These are phyloP conservation scores for Latheticus oryzae DNA, from an alignment of 2,888 invertebrate species.

Conservation along the genomic window DNA sequence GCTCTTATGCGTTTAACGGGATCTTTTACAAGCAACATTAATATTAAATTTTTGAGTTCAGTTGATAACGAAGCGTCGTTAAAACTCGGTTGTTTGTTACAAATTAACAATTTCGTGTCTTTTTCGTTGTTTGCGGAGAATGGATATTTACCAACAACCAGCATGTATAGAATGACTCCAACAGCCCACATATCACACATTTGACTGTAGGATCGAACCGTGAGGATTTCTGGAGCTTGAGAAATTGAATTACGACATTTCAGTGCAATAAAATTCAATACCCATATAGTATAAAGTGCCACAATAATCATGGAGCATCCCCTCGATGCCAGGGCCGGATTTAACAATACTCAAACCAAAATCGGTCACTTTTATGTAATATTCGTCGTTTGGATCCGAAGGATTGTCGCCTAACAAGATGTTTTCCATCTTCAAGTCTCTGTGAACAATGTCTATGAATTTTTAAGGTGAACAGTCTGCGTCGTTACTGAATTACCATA, in stretches of 20 bases:
- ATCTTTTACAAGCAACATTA: conserved; percentile 66
- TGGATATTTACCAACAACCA: conserved; percentile 64
- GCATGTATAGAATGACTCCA: conserved; percentile 69
- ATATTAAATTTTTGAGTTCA: conserved; percentile 65
- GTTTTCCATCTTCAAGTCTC: conserved; percentile 67
- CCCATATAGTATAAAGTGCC: conserved; percentile 71
- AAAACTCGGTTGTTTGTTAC: conserved; percentile 56
- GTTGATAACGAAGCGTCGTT: conserved; percentile 37
- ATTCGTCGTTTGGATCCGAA: conserved; percentile 63
- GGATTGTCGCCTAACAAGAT: conserved; percentile 67
- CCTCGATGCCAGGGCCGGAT: conserved; percentile 66
- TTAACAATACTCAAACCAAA: conserved; percentile 69
- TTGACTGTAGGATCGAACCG: conserved; percentile 68
- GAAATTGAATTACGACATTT: conserved; percentile 38
- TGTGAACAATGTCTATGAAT: conserved; percentile 65
- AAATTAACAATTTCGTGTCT: conserved; percentile 58
- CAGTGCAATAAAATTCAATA: conserved; percentile 48
- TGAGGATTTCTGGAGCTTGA: conserved; percentile 70
- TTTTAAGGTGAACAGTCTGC: not conserved
- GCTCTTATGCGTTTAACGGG: conserved; percentile 69
- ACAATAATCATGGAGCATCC: conserved; percentile 69
- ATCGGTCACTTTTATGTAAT: conserved; percentile 70
- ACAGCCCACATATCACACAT: conserved; percentile 72
- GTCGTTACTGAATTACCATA: conserved; percentile 55
- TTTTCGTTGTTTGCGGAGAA: conserved; percentile 59